phyloP scores from a whole-genome alignment of 2,113 vertebrate genomes.

The Gorsachius goisagi region DNA sequence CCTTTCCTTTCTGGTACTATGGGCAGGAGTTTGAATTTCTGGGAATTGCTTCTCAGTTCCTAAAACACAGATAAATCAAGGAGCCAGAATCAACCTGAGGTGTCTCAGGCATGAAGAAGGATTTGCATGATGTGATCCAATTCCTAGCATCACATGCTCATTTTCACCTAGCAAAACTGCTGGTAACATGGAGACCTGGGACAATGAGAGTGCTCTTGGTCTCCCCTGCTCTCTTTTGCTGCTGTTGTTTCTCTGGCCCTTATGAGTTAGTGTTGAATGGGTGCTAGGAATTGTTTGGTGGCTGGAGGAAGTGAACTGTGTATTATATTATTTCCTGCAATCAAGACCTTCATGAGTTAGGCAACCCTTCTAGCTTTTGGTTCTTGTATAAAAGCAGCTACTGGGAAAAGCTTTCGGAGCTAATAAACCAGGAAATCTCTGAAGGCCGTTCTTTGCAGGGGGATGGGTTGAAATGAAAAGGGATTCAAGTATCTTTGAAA shows the following conservation, averaged over 20 bases:
- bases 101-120: background rate
- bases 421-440: background rate
- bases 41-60: background rate
- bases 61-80: background rate
- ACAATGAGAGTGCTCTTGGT: background rate
- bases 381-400: background rate
- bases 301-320: background rate
- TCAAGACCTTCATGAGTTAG: background rate
- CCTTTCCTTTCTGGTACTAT: background rate
- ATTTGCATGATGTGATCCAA: background rate
- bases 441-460: background rate
- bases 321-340: background rate
- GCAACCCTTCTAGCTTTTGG: background rate
- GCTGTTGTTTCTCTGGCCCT: background rate
- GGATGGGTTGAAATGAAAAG: background rate
- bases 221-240: background rate
- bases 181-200: background rate
- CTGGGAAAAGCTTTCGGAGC: background rate
- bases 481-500: background rate
- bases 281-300: background rate
- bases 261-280: background rate
- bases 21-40: background rate
- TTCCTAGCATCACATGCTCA: background rate
- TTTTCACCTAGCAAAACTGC: background rate
- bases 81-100: background rate